Evolutionary conservation across 1,140 invertebrate genomes (phyloP), one percentile per base, ranked within the genome.

Genomic region (Zaprionus nigranus): DNA sequence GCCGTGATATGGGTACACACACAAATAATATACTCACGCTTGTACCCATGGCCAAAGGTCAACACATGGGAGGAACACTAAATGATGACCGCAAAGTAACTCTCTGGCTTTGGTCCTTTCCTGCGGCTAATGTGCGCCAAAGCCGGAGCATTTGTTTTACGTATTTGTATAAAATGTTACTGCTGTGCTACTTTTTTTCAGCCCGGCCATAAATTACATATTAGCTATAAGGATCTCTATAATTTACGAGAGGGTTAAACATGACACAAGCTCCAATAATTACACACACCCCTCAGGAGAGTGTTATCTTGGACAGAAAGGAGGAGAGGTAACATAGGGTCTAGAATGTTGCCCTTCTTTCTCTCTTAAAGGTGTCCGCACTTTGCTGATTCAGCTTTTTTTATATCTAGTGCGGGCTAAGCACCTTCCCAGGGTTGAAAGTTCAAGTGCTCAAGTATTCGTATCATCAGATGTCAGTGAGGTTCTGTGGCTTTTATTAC

Each of bases 181-280:
- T 78, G 40, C 40, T 46, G 40, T 9, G n/a, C 36, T 15, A 46
- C n/a, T 68, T 79, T 77, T 77, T 81, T 71, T 49, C 65, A 78
- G 76, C 70, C 67, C 30, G 74, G 57, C 75, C 78, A 90, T 90
- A 90, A 90, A 90, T 90, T 90, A 90, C 86, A 77, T 90, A 90
- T 90, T 90, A 90, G 86, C 86, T 80, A 73, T 78, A 90, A 84
- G 86, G 86, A 90, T 90, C 86, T 86, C 63, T 65, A 81, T 90
- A 90, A 90, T 90, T 90, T 90, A 90, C 86, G 86, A 90, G 86
- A 74, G 86, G 86, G 72, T 69, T 84, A 74, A 82, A 78, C 64
- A 64, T 75, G 54, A 68, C 71, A 63, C 63, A 22, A 57, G 70
- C 43, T 58, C 36, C 61, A 58, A 78, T 88, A 87, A 87, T 87